Percentiles rank a stretch among this genome's conserved stretches.
These are phyloP conservation scores for Sarcoramphus papa DNA, from an alignment of 2,797 vertebrate genomes.

Conservation along the genomic window DNA sequence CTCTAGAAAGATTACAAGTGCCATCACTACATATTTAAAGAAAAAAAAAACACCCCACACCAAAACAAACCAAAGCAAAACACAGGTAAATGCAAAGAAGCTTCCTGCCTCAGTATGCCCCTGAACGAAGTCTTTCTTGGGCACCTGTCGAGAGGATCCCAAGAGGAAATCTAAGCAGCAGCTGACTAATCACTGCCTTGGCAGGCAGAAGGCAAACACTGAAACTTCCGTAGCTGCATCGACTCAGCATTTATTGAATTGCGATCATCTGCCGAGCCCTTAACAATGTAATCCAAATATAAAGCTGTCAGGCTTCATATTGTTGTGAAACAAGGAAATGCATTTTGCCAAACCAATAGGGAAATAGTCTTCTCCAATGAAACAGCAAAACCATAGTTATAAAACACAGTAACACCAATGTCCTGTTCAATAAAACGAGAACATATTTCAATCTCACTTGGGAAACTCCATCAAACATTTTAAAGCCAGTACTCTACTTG, in stretches of 20 bases:
- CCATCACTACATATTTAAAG: neutral
- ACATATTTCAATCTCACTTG: neutral
- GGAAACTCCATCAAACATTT: neutral
- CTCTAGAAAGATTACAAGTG: neutral
- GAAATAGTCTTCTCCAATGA: neutral
- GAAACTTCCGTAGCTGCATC: neutral
- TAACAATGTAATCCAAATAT: neutral
- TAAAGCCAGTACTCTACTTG: neutral
- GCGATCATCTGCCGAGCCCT: rapidly evolving
- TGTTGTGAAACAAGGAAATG: neutral
- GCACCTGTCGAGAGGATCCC: no score
- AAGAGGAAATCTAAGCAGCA: neutral
- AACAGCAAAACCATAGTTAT: neutral
- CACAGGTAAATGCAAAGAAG: neutral
- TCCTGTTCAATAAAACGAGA: neutral
- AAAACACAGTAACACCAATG: neutral
- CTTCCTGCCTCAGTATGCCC: neutral
- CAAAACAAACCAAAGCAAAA: neutral
- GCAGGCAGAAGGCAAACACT: neutral
- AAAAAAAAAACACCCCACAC: neutral
- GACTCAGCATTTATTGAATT: neutral
- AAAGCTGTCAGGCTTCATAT: neutral
- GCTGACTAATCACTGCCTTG: neutral
- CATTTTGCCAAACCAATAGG: neutral
- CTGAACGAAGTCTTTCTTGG: neutral